A percentile compares a stretch with the other conserved stretches of the same genome.
Conservation (phyloP, 2,888 invertebrate species). For the Caenorhabditis sp. region DNA sequence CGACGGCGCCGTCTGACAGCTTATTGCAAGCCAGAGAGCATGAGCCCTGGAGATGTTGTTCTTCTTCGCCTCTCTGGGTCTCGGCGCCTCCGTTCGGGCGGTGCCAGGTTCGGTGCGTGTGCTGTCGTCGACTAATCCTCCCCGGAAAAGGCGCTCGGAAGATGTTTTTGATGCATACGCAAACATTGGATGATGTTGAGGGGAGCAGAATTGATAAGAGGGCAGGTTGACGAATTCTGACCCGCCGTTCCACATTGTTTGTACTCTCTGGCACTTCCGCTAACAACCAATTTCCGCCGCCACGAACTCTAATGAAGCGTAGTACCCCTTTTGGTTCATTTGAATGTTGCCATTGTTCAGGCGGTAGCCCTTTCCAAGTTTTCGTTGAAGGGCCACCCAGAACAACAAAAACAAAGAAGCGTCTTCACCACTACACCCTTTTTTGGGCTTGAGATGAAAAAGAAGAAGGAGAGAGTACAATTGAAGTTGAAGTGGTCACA, state of each 20-base stretch:
- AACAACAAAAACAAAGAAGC: slow-evolving; percentile 46
- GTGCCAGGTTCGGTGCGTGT: slow-evolving; percentile 63
- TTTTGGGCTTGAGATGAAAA: slow-evolving; percentile 20
- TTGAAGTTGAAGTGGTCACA: slow-evolving; percentile 50
- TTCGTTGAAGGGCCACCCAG: slow-evolving; percentile 37
- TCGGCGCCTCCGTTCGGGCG: slow-evolving; percentile 32
- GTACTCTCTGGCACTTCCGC: slow-evolving; percentile 41
- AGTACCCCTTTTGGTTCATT: slow-evolving; percentile 42
- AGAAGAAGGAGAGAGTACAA: slow-evolving; percentile 28
- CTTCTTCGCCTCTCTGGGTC: slow-evolving; percentile 46
- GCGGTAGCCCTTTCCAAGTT: slow-evolving; percentile 34
- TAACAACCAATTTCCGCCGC: slow-evolving; percentile 52
- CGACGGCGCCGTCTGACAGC: slow-evolving; percentile 35
- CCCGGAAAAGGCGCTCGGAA: slow-evolving; percentile 5
- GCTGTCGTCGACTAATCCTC: slow-evolving; percentile 30
- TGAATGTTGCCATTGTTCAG: slow-evolving; percentile 49
- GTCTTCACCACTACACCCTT: slow-evolving; percentile 33
- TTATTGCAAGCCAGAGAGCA: slow-evolving; percentile 54
- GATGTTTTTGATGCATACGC: slow-evolving; percentile 54
- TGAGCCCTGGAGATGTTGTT: slow-evolving; percentile 54
- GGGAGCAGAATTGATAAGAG: background rate
- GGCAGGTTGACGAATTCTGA: background rate
- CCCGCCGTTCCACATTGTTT: slow-evolving; percentile 14
- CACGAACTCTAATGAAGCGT: slow-evolving; percentile 58
- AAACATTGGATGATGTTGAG: slow-evolving; percentile 6